phyloP scores from a whole-genome alignment of 2,113 vertebrate species.

The Strix uralensis region DNA sequence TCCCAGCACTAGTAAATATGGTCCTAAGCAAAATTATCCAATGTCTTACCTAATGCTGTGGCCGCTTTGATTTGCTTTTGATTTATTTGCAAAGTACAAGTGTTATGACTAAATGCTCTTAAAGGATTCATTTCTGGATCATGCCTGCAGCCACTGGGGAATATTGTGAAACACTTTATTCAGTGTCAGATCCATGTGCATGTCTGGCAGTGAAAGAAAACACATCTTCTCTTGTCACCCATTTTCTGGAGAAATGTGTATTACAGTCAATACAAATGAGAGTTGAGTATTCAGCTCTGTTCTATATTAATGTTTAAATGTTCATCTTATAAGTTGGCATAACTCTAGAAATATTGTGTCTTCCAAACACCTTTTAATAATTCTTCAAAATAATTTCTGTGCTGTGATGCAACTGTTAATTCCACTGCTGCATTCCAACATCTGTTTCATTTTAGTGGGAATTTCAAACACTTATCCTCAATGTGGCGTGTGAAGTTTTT shows the following conservation, averaged over 20 bases:
- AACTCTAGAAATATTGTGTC: background rate
- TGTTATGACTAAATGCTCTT: slow-evolving; percentile 16
- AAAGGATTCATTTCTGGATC: background rate
- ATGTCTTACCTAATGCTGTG: background rate
- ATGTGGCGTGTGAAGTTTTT: background rate
- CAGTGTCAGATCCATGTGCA: background rate
- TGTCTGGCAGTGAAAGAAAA: slow-evolving; percentile 2
- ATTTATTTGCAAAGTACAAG: background rate
- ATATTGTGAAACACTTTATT: background rate
- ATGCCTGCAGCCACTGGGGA: background rate
- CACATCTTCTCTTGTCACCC: background rate
- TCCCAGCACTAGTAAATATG: background rate
- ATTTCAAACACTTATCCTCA: background rate
- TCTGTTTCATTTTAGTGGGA: slow-evolving; percentile 51
- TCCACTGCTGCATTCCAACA: slow-evolving; percentile 26
- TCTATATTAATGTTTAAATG: background rate
- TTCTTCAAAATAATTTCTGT: background rate
- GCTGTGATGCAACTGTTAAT: background rate
- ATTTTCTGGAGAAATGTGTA: background rate
- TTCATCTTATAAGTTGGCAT: slow-evolving; percentile 3
- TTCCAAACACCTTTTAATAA: background rate
- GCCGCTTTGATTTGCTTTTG: background rate
- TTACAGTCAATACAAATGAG: background rate
- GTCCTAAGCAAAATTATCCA: background rate
- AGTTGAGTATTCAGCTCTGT: background rate